Evolutionary conservation across 2,888 invertebrate genomes (phyloP).

Genomic region (Pandemis heparana): DNA sequence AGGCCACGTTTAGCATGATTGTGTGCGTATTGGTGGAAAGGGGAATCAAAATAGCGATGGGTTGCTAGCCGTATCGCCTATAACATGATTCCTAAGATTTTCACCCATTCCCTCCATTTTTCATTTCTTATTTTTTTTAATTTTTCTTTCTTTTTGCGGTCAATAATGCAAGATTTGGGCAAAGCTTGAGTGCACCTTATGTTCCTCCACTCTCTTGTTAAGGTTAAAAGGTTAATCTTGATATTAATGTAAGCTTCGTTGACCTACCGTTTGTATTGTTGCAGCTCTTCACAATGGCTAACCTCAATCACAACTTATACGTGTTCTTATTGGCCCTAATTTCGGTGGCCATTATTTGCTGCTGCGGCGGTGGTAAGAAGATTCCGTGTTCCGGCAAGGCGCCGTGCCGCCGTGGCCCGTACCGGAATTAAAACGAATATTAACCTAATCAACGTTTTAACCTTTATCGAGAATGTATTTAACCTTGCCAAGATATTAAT

Average conservation of each 20-base stretch:
- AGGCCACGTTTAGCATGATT: too few species aligned
- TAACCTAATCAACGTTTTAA: neutral
- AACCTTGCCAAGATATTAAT: neutral
- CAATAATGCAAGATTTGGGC: neutral
- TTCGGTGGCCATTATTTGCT: slow-evolving; percentile 59
- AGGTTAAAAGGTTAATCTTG: too few species aligned
- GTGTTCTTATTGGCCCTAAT: slow-evolving; percentile 46
- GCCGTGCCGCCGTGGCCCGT: slow-evolving; percentile 71
- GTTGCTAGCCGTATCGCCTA: too few species aligned
- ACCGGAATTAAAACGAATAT: slow-evolving; percentile 49
- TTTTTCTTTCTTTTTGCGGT: too few species aligned
- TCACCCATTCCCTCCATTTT: too few species aligned
- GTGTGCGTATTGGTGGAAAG: too few species aligned
- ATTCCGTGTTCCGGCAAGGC: slow-evolving; percentile 65
- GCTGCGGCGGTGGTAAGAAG: slow-evolving; percentile 57
- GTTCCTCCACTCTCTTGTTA: neutral
- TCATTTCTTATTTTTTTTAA: too few species aligned
- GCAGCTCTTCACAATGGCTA: slow-evolving; percentile 59
- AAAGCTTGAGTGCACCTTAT: neutral
- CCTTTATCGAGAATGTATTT: neutral
- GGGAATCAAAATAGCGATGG: too few species aligned
- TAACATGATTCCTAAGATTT: too few species aligned
- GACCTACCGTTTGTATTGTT: slow-evolving; percentile 48
- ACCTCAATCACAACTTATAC: slow-evolving; percentile 46
- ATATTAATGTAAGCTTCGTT: neutral